Base-by-base conservation (phyloP, 2,888 invertebrate genomes). In the Parapristionchus giblindavisi region DNA sequence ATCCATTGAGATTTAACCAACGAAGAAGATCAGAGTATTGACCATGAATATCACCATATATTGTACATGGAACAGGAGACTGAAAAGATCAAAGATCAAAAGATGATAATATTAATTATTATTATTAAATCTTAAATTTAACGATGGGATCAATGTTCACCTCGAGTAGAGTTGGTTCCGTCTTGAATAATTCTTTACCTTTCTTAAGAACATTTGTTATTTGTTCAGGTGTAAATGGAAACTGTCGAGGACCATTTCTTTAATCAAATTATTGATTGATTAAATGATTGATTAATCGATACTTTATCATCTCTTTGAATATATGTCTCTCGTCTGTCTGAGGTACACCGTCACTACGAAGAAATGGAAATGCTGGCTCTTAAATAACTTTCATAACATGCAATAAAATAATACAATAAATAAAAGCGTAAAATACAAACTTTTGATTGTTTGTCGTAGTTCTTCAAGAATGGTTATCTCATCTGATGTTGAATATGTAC, bases 1-100 rank as follows among this genome's bases (percentile, higher is more conserved):
- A 81, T n/a, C 81, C 81, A 66, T 81, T 80, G 27, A 81, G 68
- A 72, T 81, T 80, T 38, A 81, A 65, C 81, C 81, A 81, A 24
- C 81, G 70, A 24, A 70, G 73, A 2, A 81, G 76, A 58, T 81
- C 81, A 27, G 79, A 79, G 63, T 79, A 81, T 61, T 81, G 81
- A 17, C 81, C 81, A 51, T 81, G 81, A 38, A 81, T 79, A 66
- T 81, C 80, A 14, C 80, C 81, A 72, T 81, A 80, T 21, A 80
- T 74, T 17, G 71, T 70, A 17, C 66, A 65, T 6, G 81, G 79
- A 6, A 81, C 81, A 36, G 77, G 63, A 24, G 77, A 76, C 78
- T 80, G 72, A 3, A 77, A 48, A n/a, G 17, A 56, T 56, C 24
- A 11, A 11, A n/a, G 8, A 8, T n/a, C 8, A 14, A 60, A n/a